Evolutionary conservation across 2,888 invertebrate species (phyloP).

Genomic region (Chymomyza fuscimana): DNA sequence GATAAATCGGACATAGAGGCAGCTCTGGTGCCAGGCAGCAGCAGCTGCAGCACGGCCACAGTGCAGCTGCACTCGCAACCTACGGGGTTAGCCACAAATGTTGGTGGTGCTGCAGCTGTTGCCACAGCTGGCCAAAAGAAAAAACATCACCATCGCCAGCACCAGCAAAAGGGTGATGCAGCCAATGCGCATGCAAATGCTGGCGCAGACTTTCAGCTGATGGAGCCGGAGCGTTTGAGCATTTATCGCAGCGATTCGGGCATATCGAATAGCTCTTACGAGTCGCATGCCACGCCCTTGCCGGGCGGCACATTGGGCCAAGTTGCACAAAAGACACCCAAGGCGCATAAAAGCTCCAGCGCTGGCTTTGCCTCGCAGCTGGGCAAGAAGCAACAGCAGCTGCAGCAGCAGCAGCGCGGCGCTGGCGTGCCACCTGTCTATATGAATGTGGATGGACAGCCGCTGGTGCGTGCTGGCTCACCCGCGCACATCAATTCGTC

Average conservation of each 20-base stretch:
- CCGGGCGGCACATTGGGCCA: slow-evolving; percentile 81
- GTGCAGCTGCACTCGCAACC: slow-evolving; percentile 67
- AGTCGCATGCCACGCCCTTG: slow-evolving; percentile 81
- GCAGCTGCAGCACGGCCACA: slow-evolving; percentile 56
- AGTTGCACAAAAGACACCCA: slow-evolving; percentile 45
- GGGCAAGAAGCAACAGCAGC: slow-evolving; percentile 10
- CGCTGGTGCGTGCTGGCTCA: slow-evolving; percentile 52
- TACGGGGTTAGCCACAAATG: background rate
- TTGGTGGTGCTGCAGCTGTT: slow-evolving; percentile 27
- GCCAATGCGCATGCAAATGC: slow-evolving; percentile 2
- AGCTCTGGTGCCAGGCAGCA: slow-evolving; percentile 31
- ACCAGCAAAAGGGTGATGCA: slow-evolving; percentile 72
- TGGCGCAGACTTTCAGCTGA: slow-evolving; percentile 69
- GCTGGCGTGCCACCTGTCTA: slow-evolving; percentile 59
- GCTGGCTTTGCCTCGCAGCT: slow-evolving; percentile 1
- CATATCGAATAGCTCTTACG: slow-evolving; percentile 81
- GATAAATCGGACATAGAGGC: slow-evolving; percentile 80
- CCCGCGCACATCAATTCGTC: slow-evolving; percentile 70
- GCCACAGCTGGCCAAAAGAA: slow-evolving; percentile 68
- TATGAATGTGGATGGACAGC: slow-evolving; percentile 70
- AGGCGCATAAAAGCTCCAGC: slow-evolving; percentile 47
- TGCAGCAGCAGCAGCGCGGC: slow-evolving; percentile 31
- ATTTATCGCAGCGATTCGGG: slow-evolving; percentile 80
- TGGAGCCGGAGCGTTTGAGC: slow-evolving; percentile 78
- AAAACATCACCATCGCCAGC: slow-evolving; percentile 77